These are phyloP conservation scores for Cactoblastis cactorum DNA, from an alignment of 2,888 invertebrate species.

Conservation along the genomic window DNA sequence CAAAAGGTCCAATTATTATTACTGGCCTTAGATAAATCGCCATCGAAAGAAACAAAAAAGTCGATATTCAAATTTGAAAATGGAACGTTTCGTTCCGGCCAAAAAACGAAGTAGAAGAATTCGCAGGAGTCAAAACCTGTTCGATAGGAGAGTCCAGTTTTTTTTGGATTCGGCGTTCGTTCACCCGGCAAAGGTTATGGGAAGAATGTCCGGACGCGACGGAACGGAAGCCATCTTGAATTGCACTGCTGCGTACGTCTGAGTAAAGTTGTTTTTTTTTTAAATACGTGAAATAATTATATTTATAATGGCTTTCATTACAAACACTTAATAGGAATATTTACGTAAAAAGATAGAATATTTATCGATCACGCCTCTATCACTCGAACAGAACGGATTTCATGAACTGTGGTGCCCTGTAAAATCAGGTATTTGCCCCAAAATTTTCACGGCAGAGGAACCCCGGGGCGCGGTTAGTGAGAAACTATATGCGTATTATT, in stretches of 20 bases:
- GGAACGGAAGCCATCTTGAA: conserved; percentile 28
- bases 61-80: conserved; percentile 7
- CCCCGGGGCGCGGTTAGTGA: no score
- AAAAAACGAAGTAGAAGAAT: conserved; percentile 8
- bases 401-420: no score
- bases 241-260: conserved; percentile 9
- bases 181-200: conserved; percentile 35
- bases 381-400: no score
- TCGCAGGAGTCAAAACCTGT: conserved; percentile 7
- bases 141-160: conserved; percentile 7
- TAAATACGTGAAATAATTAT: no score
- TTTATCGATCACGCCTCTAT: no score
- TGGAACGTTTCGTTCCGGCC: conserved; percentile 3
- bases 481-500: no score
- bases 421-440: no score
- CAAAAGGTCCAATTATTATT: not conserved
- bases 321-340: no score
- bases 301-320: no score
- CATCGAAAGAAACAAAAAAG: not conserved
- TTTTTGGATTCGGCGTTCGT: conserved; percentile 21
- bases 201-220: conserved; percentile 39
- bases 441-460: no score
- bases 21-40: conserved; percentile 1
- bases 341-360: no score
- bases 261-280: no score